Percentiles rank a stretch among this genome's conserved stretches.
These are phyloP conservation scores for Azemiops feae DNA, from an alignment of 2,113 vertebrate species.

Conservation along the genomic window DNA sequence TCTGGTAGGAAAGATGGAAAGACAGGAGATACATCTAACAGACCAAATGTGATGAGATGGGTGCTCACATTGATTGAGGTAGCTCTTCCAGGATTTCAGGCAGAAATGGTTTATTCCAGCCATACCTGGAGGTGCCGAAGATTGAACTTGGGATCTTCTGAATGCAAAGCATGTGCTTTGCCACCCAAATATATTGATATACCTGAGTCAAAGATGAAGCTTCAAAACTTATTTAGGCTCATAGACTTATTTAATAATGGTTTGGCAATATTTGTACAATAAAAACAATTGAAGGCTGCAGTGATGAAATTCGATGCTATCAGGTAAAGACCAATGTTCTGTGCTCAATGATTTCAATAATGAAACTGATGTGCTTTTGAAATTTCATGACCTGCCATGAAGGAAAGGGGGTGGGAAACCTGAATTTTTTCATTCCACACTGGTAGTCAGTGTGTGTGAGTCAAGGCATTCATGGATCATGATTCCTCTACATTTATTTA, in stretches of 20 bases:
- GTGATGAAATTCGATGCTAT: neutral
- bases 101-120: neutral
- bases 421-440: neutral
- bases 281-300: neutral
- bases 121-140: neutral
- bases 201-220: neutral
- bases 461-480: neutral
- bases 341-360: neutral
- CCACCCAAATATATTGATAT: neutral
- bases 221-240: neutral
- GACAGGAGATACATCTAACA: neutral
- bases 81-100: neutral
- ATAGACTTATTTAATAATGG: neutral
- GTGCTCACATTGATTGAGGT: neutral
- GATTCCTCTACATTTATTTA: neutral
- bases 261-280: neutral
- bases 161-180: neutral
- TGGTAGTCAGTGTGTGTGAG: neutral
- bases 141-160: neutral
- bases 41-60: neutral
- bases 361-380: neutral
- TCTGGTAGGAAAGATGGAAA: neutral
- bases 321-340: neutral
- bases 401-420: neutral
- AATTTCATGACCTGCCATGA: neutral